A percentile compares a stretch with the other conserved stretches of the same genome.
Evolutionary conservation across 2,113 vertebrate species (phyloP).

Genomic region (Siphamia tubifer): DNA sequence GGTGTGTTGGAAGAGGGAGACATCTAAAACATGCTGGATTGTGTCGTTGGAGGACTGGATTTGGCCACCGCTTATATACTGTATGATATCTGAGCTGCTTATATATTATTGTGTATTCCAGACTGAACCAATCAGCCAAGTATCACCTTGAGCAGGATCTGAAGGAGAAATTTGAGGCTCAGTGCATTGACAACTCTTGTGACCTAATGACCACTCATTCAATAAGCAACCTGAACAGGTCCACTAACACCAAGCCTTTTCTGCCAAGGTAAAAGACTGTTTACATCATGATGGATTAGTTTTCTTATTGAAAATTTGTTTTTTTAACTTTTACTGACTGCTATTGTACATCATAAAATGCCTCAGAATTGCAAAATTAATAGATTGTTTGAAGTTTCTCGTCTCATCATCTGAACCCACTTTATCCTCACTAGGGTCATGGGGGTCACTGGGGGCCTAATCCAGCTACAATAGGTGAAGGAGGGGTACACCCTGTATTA

Average conservation of each 20-base stretch:
- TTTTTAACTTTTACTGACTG: not conserved
- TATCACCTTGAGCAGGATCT: slow-evolving; percentile 89
- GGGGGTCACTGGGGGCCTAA: too few relatives aligned
- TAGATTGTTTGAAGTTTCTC: too few relatives aligned
- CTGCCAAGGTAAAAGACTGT: slow-evolving; percentile 41
- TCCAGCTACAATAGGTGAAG: too few relatives aligned
- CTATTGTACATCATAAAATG: not conserved
- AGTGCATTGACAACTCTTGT: slow-evolving; percentile 86
- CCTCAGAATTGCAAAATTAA: too few relatives aligned
- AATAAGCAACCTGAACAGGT: slow-evolving; percentile 41
- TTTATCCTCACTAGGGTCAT: too few relatives aligned
- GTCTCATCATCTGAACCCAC: too few relatives aligned
- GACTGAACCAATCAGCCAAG: slow-evolving; percentile 86
- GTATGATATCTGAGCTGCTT: too few relatives aligned
- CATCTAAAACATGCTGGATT: too few relatives aligned
- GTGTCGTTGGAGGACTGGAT: too few relatives aligned
- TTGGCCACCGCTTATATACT: too few relatives aligned
- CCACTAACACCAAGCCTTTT: not conserved
- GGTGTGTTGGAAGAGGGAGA: too few relatives aligned
- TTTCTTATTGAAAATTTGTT: not conserved
- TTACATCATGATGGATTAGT: not conserved
- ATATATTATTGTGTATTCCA: slow-evolving; percentile 47
- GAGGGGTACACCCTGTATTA: too few relatives aligned
- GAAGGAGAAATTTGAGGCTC: slow-evolving; percentile 85
- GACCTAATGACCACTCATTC: slow-evolving; percentile 81